Evolutionary conservation across 2,888 invertebrate genomes (phyloP), one percentile per base, ranked within the genome.

Genomic region (Chironomus riparius): DNA sequence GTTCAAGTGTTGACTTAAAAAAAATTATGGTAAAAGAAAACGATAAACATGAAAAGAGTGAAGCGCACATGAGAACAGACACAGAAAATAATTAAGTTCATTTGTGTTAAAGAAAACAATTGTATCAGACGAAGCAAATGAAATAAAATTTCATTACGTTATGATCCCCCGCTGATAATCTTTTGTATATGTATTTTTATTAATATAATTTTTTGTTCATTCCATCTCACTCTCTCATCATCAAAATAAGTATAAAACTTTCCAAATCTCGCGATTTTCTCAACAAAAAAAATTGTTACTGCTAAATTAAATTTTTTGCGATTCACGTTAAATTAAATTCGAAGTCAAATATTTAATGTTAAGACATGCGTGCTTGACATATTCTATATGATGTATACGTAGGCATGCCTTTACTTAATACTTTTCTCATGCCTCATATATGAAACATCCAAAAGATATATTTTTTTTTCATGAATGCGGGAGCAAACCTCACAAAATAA

Each of bases 1-100:
- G 38, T 38, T 38, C 38, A 38, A 38, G 38, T 38, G 38, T 10
- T 38, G 38, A 38, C 38, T 38, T 38, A 10, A 38, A 38, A n/a
- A 7, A 38, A 10, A 10, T 38, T 38, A 10, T 38, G 38, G 38
- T 4, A 38, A 2, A 38, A 38, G 10, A 10, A 38, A 38, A 38
- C 2, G 2, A 10, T 50, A 4, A 50, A 15, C 13, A 50, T 15
- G 15, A 13, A 50, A 6, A 50, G 50, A 50, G 15, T 15, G 50
- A 50, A 50, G 15, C n/a, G 15, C 50, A 38, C 2, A 38, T 38
- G 38, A 38, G 38, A 50, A 50, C 50, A 18, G 18, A 56, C n/a
- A 56, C 56, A 56, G 7, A 68, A 68, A 68, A 47, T 68, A 68
- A 68, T 68, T 68, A 68, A 68, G 28, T 38, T 68, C 68, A 68